Percentiles rank a stretch among this genome's conserved stretches.
Conservation (phyloP, 2,888 invertebrate genomes). For the Phorcus lineatus region DNA sequence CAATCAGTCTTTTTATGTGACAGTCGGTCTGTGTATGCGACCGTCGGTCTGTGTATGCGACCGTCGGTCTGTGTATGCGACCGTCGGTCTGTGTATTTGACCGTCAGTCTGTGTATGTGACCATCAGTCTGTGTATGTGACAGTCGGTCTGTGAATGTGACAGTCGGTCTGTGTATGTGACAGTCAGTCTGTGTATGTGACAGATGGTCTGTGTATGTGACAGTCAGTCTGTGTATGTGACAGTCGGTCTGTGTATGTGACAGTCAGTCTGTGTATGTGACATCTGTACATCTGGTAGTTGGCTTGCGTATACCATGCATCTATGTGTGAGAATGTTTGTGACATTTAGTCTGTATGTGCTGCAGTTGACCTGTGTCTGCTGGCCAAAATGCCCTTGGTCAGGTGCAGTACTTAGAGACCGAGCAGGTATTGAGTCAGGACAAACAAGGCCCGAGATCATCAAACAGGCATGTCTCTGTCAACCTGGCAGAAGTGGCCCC, state of each 20-base stretch:
- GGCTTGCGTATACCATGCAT: too few species aligned
- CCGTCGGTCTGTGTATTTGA: not conserved
- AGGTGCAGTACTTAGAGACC: not conserved
- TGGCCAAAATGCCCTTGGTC: not conserved
- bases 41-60: not conserved
- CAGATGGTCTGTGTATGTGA: too few species aligned
- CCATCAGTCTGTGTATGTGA: not conserved
- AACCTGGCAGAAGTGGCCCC: not conserved
- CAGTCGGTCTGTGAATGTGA: not conserved
- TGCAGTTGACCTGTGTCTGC: not conserved
- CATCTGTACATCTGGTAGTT: too few species aligned
- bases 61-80: not conserved
- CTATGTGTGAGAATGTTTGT: too few species aligned
- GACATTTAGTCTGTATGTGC: too few species aligned
- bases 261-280: too few species aligned
- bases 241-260: too few species aligned
- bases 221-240: too few species aligned
- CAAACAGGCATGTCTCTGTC: constrained; percentile 7
- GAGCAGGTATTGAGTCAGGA: not conserved
- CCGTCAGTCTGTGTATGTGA: not conserved
- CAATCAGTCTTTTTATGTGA: not conserved
- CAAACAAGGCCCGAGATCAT: not conserved
- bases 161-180: too few species aligned
- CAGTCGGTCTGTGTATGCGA: constrained; percentile 11
- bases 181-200: too few species aligned